Percentiles rank a stretch among this genome's conserved stretches.
Conservation (phyloP, 2,797 vertebrate genomes). For the Hippoglossus hippoglossus region DNA sequence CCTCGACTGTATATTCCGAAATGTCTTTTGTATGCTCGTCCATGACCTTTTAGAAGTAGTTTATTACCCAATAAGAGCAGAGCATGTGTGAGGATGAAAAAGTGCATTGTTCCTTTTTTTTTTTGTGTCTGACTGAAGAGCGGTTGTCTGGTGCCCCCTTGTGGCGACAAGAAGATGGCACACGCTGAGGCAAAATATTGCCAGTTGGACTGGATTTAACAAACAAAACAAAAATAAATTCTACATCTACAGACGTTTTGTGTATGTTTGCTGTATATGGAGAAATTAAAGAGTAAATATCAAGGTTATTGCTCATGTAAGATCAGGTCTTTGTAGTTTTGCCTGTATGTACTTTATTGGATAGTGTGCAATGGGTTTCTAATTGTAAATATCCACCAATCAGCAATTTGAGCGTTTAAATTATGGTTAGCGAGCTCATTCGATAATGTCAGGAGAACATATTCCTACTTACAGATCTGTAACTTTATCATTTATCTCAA, state of each 20-base stretch:
- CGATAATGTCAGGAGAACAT: too few relatives aligned
- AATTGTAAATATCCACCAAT: too few relatives aligned
- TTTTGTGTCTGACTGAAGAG: neutral
- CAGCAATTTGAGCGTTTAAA: too few relatives aligned
- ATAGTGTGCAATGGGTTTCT: too few relatives aligned
- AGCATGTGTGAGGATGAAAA: neutral
- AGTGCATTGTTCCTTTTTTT: neutral
- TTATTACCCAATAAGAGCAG: neutral
- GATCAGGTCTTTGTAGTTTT: too few relatives aligned
- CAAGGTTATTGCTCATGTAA: too few relatives aligned
- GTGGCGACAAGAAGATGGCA: constrained; percentile 6
- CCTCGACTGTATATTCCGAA: too few relatives aligned
- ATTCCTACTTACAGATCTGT: too few relatives aligned
- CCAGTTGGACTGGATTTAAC: neutral
- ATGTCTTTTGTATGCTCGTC: neutral
- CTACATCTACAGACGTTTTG: neutral
- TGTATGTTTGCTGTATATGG: neutral
- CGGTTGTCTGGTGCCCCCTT: constrained; percentile 33
- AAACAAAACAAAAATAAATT: neutral
- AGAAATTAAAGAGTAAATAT: neutral
- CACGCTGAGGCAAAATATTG: neutral
- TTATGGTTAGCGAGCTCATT: too few relatives aligned
- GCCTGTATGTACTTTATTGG: too few relatives aligned
- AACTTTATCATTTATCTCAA: neutral
- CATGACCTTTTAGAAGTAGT: too few relatives aligned